A percentile compares a stretch with the other conserved stretches of the same genome.
Conservation (phyloP, 2,113 vertebrate species). For the Engystomops pustulosus region DNA sequence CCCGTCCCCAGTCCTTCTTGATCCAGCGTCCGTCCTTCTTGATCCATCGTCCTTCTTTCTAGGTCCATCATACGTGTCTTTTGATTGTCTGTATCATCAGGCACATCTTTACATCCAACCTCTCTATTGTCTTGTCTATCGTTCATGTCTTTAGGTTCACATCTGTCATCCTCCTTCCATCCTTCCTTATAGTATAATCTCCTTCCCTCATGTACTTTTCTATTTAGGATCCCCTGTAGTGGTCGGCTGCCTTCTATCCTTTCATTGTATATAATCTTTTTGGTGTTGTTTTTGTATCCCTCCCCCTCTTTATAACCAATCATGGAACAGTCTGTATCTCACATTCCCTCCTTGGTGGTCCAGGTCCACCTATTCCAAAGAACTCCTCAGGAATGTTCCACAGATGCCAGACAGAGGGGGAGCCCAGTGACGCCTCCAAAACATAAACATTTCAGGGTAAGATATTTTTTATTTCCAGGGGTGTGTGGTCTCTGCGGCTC, state of each 20-base stretch:
- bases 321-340: conserved; percentile 37
- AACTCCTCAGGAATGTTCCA: conserved; percentile 59
- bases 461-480: conserved; percentile 33
- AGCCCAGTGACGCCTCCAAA: conserved; percentile 21
- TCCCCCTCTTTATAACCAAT: conserved; percentile 10
- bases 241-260: not conserved
- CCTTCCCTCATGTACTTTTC: no score
- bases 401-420: conserved; percentile 47
- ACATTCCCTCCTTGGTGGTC: conserved; percentile 47
- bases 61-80: not conserved
- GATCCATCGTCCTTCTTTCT: not conserved
- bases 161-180: no score
- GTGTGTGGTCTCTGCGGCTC: conserved; percentile 13
- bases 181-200: no score
- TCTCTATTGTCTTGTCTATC: no score
- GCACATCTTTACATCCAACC: not conserved
- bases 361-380: conserved; percentile 27
- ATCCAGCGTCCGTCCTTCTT: not conserved
- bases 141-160: not conserved
- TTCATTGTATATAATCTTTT: conserved; percentile 26
- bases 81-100: not conserved
- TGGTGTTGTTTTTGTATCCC: not conserved
- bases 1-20: not conserved
- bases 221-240: no score
- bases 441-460: conserved; percentile 41